Base-by-base conservation (phyloP, 2,888 invertebrate species). In the Selenia dentaria region DNA sequence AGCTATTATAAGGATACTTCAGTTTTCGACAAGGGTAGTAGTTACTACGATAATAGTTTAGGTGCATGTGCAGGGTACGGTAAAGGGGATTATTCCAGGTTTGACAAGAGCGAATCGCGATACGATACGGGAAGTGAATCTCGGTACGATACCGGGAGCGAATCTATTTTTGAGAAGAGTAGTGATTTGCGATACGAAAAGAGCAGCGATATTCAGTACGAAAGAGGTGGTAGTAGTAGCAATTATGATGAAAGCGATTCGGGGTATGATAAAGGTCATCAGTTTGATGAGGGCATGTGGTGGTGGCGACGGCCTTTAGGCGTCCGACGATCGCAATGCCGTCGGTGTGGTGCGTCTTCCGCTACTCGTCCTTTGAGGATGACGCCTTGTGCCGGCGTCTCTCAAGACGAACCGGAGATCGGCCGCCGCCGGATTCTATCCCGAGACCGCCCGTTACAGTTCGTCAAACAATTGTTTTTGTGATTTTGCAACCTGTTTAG, bases 391-490 rank as follows among this genome's bases (percentile, higher is more conserved):
- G 78, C 79, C 0, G 79, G 74, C 18, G 68, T 69, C 1, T 62
- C 70, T 2, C 68, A 68, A 38, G 67, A 67, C 6, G 67, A 71
- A 6, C 47, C 56, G 0, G 67, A 63, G 6, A 37, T 53, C 2
- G 59, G 54, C 3, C 64, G 67, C 1, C 71, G 79, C 1, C 74
- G 77, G 0, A 14, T 75, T 3, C 66, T 75, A 59, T 88, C 88
- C 1, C 77, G 80, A 13, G 83, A 87, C 57, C 79, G 89, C 13
- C 89, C 89, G 2, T 61, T 89, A 45, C 75, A 79, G 37, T 84
- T 87, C 60, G 77, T 85, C 22, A 82, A 82, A 53, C 85, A 85
- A 59, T 67, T 87, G 47, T 87, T 87, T 70, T 52, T 57, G 41
- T 57, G 49, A 50, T 28, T 18, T 34, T 33, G 1, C 18, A 32